phyloP scores from a whole-genome alignment of 2,797 vertebrate species.

The Oreortyx pictus region DNA sequence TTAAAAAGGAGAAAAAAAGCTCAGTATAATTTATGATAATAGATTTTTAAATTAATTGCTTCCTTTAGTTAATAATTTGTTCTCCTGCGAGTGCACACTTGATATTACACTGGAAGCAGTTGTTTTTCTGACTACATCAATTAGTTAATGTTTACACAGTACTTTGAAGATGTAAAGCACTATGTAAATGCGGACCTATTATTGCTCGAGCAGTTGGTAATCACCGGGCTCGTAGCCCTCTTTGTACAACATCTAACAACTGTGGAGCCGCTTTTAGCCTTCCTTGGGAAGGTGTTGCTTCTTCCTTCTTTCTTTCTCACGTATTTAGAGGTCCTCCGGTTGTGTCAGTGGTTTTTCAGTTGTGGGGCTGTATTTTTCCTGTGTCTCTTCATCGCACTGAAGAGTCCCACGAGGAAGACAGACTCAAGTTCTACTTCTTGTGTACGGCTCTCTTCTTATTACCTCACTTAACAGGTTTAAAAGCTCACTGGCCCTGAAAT shows the following conservation, averaged over 20 bases:
- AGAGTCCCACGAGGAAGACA: slow-evolving; percentile 22
- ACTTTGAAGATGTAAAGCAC: slow-evolving; percentile 57
- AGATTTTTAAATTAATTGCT: slow-evolving; percentile 68
- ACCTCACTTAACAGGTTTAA: slow-evolving; percentile 2
- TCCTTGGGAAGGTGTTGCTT: background rate
- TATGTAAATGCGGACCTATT: slow-evolving; percentile 24
- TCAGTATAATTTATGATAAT: slow-evolving; percentile 76
- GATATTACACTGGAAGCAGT: slow-evolving; percentile 36
- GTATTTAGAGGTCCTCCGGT: background rate
- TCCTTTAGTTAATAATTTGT: slow-evolving; percentile 66
- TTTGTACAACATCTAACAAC: slow-evolving; percentile 10
- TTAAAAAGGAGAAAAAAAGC: slow-evolving; percentile 34
- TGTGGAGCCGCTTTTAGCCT: background rate
- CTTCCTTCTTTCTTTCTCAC: background rate
- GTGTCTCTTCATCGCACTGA: background rate
- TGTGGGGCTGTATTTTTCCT: background rate
- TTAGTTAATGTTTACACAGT: slow-evolving; percentile 58
- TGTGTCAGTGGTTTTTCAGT: background rate
- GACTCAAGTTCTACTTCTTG: background rate
- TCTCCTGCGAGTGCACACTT: slow-evolving; percentile 35
- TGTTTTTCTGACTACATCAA: slow-evolving; percentile 55
- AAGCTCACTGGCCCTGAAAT: slow-evolving; percentile 6
- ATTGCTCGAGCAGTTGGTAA: slow-evolving; percentile 22
- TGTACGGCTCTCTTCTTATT: background rate
- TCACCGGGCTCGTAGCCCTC: background rate